A percentile compares a stretch with the other conserved stretches of the same genome.
These are phyloP conservation scores for Smithornis capensis DNA, from an alignment of 2,113 vertebrate species.

Conservation along the genomic window DNA sequence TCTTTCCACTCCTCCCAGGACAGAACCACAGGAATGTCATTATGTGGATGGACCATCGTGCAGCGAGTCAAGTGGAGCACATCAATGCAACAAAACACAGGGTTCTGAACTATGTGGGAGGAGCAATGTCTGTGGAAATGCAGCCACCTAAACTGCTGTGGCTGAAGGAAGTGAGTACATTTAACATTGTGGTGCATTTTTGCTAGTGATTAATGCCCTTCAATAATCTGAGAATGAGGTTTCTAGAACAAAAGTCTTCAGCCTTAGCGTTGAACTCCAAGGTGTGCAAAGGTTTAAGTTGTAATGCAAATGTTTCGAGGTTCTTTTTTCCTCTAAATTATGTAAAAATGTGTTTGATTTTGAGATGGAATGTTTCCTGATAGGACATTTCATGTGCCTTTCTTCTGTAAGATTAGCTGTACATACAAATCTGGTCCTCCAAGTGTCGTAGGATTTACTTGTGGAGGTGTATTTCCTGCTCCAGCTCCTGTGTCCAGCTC, in stretches of 20 bases:
- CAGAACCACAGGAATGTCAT: constrained; percentile 82
- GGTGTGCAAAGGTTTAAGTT: neutral
- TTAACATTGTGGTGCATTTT: neutral
- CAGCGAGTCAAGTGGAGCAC: constrained; percentile 80
- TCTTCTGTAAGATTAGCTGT: neutral
- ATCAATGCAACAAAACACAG: constrained; percentile 84
- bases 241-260: neutral
- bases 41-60: constrained; percentile 98
- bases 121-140: constrained; percentile 96
- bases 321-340: neutral
- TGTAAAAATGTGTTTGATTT: neutral
- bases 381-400: neutral
- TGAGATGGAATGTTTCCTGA: neutral
- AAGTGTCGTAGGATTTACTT: neutral
- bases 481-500: neutral
- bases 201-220: neutral
- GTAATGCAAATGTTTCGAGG: neutral
- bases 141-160: constrained; percentile 96
- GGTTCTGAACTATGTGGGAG: constrained; percentile 84
- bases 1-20: constrained; percentile 59
- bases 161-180: constrained; percentile 89
- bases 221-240: neutral
- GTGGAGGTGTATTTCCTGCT: neutral
- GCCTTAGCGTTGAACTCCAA: neutral
- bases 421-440: neutral